These are phyloP conservation scores for Calephelis virginiensis DNA, from an alignment of 1,140 invertebrate genomes.

Conservation along the genomic window DNA sequence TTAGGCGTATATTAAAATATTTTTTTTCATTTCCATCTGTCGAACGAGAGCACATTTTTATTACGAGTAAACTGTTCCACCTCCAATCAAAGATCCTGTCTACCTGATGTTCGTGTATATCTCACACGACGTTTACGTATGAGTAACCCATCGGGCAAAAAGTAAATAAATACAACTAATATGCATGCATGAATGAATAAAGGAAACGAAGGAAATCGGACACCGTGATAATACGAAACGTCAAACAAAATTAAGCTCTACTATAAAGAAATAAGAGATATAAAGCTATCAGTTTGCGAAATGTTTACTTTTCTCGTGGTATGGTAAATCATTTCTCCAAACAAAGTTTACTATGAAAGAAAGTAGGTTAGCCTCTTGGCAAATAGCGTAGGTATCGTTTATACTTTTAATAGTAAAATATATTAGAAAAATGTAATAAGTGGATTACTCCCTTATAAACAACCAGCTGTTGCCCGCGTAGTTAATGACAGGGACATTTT, in stretches of 20 bases:
- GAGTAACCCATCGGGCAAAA: conserved; percentile 21
- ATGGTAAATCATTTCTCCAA: conserved; percentile 58
- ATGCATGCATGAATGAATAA: conserved; percentile 36
- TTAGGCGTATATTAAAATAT: too few species aligned
- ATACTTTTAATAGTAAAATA: not conserved
- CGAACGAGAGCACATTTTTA: too few species aligned
- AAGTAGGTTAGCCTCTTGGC: conserved; percentile 50
- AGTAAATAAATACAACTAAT: conserved; percentile 28
- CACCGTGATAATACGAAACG: conserved; percentile 18
- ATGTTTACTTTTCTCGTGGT: conserved; percentile 59
- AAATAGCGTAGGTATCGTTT: conserved; percentile 1
- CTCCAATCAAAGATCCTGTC: not conserved
- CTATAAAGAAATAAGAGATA: conserved; percentile 4
- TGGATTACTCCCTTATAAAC: not conserved
- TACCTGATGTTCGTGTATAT: not conserved
- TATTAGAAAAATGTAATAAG: not conserved
- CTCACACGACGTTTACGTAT: conserved; percentile 14
- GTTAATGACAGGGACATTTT: too few species aligned
- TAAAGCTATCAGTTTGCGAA: conserved; percentile 13
- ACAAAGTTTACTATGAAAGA: conserved; percentile 45
- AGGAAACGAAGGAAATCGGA: conserved; percentile 36
- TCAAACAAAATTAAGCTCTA: conserved; percentile 34
- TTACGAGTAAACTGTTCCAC: too few species aligned
- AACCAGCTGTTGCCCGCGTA: too few species aligned
- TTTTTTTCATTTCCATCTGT: too few species aligned